Percentiles rank a stretch among this genome's conserved stretches.
phyloP scores from a whole-genome alignment of 64 coral and sea anemone species.

The Stylophora pistillata region DNA sequence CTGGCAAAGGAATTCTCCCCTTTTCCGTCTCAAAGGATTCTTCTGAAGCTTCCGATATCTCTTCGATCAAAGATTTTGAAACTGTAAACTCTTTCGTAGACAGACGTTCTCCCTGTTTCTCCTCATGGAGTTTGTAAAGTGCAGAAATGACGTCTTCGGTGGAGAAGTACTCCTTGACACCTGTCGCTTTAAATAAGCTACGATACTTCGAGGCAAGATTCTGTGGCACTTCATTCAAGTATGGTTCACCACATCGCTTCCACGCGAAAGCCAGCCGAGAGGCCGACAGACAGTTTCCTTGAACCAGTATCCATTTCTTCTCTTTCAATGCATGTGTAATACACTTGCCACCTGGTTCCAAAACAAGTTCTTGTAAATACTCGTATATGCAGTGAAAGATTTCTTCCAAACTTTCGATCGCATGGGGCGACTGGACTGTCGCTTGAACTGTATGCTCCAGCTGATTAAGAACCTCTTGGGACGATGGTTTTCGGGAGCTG shows the following conservation, averaged over 20 bases:
- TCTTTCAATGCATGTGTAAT: conserved; percentile 32
- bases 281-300: conserved; percentile 63
- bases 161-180: conserved; percentile 50
- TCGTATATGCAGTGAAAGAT: conserved; percentile 37
- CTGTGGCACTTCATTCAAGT: conserved; percentile 63
- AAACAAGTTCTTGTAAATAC: conserved; percentile 43
- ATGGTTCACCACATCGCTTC: conserved; percentile 69
- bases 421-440: not conserved
- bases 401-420: not conserved
- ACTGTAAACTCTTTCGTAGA: conserved; percentile 54
- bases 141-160: conserved; percentile 42
- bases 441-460: conserved; percentile 32
- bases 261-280: conserved; percentile 75
- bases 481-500: conserved; percentile 13
- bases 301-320: conserved; percentile 62
- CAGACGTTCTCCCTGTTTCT: conserved; percentile 11
- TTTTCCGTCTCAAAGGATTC: conserved; percentile 9
- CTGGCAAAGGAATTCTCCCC: conserved; percentile 76
- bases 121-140: conserved; percentile 42
- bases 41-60: conserved; percentile 2
- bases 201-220: conserved; percentile 25
- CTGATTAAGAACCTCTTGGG: conserved; percentile 52
- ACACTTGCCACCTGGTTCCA: not conserved
- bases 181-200: conserved; percentile 49
- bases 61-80: conserved; percentile 52